Evolutionary conservation across 1,140 invertebrate species (phyloP).

Genomic region (Neoseiulus cucumeris): DNA sequence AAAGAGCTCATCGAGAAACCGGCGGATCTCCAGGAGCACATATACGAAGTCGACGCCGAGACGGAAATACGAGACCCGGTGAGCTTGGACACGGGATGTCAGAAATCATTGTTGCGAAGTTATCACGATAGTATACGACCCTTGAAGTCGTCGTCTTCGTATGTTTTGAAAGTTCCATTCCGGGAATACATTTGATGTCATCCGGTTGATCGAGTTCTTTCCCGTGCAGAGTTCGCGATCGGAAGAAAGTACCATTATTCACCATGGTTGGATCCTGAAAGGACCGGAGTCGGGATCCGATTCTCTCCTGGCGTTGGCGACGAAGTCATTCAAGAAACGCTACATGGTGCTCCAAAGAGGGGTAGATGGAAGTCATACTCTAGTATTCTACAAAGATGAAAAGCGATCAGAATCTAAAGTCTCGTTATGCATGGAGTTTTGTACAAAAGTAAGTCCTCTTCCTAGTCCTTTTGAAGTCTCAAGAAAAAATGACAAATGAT

Average conservation of each 20-base stretch:
- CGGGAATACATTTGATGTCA: too few species aligned
- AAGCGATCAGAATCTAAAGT: slow-evolving; percentile 68
- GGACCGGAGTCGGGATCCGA: slow-evolving; percentile 47
- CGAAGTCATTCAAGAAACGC: slow-evolving; percentile 59
- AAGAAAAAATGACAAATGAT: background rate
- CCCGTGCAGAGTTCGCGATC: slow-evolving; percentile 28
- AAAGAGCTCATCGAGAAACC: slow-evolving; percentile 57
- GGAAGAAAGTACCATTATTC: slow-evolving; percentile 45
- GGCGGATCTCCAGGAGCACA: slow-evolving; percentile 50
- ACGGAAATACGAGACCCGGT: slow-evolving; percentile 57
- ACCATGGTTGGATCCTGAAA: slow-evolving; percentile 71
- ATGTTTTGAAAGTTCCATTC: too few species aligned
- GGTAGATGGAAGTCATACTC: slow-evolving; percentile 66
- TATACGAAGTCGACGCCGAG: slow-evolving; percentile 53
- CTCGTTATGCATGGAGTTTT: slow-evolving; percentile 81
- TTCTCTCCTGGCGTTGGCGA: slow-evolving; percentile 26
- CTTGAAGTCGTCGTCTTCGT: too few species aligned
- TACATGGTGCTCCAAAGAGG: slow-evolving; percentile 70
- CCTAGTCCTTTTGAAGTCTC: background rate
- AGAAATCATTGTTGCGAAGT: too few species aligned
- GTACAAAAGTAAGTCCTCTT: slow-evolving; percentile 44
- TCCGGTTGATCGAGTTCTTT: slow-evolving; percentile 16
- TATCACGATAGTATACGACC: too few species aligned
- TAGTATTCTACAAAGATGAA: slow-evolving; percentile 80
- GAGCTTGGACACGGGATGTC: slow-evolving; percentile 25